Evolutionary conservation across 2,888 invertebrate genomes (phyloP).

Genomic region (Ametastegia equiseti): DNA sequence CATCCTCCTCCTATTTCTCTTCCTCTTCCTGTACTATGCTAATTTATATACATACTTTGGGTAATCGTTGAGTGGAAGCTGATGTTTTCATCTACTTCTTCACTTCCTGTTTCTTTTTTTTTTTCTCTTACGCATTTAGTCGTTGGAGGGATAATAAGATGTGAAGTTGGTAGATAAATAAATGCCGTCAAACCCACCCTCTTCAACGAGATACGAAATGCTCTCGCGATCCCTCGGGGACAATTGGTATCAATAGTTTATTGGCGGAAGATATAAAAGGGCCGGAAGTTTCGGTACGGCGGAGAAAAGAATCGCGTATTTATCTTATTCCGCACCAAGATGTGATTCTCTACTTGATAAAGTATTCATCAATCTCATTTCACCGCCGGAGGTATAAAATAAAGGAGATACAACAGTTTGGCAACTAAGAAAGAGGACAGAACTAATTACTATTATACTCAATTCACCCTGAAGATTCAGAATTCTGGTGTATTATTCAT

Average conservation of each 20-base stretch:
- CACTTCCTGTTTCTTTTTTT: background rate
- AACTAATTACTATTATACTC: background rate
- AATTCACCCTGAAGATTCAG: too few species aligned
- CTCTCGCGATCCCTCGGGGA: slow-evolving; percentile 60
- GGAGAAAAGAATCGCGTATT: slow-evolving; percentile 7
- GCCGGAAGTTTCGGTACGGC: background rate
- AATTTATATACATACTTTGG: slow-evolving; percentile 65
- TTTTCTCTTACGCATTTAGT: background rate
- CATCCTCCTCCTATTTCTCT: slow-evolving; percentile 14
- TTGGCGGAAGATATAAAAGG: slow-evolving; percentile 52
- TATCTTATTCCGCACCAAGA: slow-evolving; percentile 1
- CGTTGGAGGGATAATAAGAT: slow-evolving; percentile 60
- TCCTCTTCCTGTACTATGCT: slow-evolving; percentile 69
- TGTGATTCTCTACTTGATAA: slow-evolving; percentile 1
- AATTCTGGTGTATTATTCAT: too few species aligned
- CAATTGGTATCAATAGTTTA: slow-evolving; percentile 70
- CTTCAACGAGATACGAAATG: background rate
- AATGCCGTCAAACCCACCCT: background rate
- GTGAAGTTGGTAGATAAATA: slow-evolving; percentile 53
- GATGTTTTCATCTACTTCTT: slow-evolving; percentile 70
- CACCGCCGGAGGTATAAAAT: background rate
- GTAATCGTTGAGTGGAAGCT: slow-evolving; percentile 75
- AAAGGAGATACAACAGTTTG: background rate
- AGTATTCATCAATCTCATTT: slow-evolving; percentile 13
- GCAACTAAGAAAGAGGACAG: background rate